These are phyloP conservation scores for Acheta domesticus DNA, from an alignment of 2,888 invertebrate species.

Conservation along the genomic window DNA sequence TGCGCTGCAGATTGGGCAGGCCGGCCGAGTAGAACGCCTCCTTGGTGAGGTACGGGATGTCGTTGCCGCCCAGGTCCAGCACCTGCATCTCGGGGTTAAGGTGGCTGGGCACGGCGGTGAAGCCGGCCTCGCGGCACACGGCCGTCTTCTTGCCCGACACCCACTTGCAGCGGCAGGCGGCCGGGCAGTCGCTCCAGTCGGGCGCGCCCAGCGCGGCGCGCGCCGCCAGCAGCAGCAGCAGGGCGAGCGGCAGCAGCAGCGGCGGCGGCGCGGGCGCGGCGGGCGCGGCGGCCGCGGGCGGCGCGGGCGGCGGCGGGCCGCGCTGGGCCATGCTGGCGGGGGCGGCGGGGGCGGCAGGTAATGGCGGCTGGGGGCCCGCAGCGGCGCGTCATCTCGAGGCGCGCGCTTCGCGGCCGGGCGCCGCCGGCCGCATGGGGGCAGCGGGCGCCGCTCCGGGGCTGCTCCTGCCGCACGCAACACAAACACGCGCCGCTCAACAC, in stretches of 20 bases:
- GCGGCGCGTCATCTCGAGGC: slow-evolving; percentile 3
- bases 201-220: slow-evolving; percentile 50
- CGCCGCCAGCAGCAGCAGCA: slow-evolving; percentile 38
- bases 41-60: slow-evolving; percentile 68
- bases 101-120: slow-evolving; percentile 70
- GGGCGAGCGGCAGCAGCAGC: slow-evolving; percentile 44
- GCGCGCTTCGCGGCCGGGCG: background rate
- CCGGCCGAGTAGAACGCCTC: slow-evolving; percentile 77
- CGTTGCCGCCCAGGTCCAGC: slow-evolving; percentile 78
- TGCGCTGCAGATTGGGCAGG: slow-evolving; percentile 77
- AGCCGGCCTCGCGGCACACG: slow-evolving; percentile 74
- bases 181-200: slow-evolving; percentile 86
- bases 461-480: too few relatives aligned
- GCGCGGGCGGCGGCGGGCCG: slow-evolving; percentile 49
- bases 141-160: slow-evolving; percentile 87
- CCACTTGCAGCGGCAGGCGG: slow-evolving; percentile 88
- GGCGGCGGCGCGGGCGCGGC: slow-evolving; percentile 29
- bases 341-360: background rate
- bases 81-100: slow-evolving; percentile 78
- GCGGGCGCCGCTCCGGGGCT: background rate
- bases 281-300: slow-evolving; percentile 24
- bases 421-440: background rate
- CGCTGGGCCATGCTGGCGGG: slow-evolving; percentile 39
- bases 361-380: background rate
- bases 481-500: too few relatives aligned